Evolutionary conservation across 2,888 invertebrate species (phyloP).

Genomic region (Phyllotreta cruciferae): DNA sequence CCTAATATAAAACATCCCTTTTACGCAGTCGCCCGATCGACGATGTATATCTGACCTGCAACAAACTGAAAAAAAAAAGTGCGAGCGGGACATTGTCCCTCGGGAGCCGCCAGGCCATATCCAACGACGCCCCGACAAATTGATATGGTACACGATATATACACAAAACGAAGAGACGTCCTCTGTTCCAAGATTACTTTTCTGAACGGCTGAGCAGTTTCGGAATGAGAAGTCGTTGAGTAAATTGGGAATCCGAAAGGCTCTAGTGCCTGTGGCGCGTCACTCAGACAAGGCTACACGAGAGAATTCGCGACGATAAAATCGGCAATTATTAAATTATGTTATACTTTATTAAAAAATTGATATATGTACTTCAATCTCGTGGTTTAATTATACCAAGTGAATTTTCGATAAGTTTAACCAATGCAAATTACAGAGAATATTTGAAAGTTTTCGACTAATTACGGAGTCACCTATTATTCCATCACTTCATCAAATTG

Average conservation of each 20-base stretch:
- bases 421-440: too few relatives aligned
- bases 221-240: constrained; percentile 29
- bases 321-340: too few relatives aligned
- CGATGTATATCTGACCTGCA: constrained; percentile 9
- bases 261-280: background rate
- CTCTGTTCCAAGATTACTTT: constrained; percentile 21
- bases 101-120: constrained; percentile 12
- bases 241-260: constrained; percentile 21
- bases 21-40: constrained; percentile 4
- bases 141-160: constrained; percentile 21
- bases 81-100: constrained; percentile 13
- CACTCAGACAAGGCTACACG: background rate
- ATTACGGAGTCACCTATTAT: constrained; percentile 24
- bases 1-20: background rate
- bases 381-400: too few relatives aligned
- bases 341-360: too few relatives aligned
- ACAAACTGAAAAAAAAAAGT: constrained; percentile 11
- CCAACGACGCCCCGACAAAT: constrained; percentile 15
- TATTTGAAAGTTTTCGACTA: constrained; percentile 4
- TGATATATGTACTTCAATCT: too few relatives aligned
- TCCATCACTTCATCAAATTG: constrained; percentile 29
- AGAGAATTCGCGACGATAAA: constrained; percentile 1
- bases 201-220: constrained; percentile 28
- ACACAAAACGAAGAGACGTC: constrained; percentile 19
- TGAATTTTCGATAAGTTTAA: too few relatives aligned